Percentiles rank a stretch among this genome's conserved stretches.
phyloP scores from a whole-genome alignment of 2,113 vertebrate species.

The Strigops habroptila region DNA sequence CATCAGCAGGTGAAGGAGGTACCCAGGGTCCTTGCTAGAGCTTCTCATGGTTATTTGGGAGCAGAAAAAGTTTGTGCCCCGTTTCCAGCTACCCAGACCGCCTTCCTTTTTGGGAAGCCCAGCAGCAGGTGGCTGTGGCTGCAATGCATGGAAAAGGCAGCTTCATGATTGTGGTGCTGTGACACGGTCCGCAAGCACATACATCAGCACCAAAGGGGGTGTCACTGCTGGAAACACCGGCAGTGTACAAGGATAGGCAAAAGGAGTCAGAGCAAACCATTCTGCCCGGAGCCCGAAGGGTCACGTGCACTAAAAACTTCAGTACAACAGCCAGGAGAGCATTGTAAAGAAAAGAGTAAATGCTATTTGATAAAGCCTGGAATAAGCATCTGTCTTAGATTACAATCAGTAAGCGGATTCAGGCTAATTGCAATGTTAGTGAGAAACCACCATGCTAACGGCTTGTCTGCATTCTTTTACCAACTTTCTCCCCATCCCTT shows the following conservation, averaged over 20 bases:
- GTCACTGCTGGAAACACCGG: accelerated
- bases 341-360: not conserved
- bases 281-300: not conserved
- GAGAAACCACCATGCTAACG: not conserved
- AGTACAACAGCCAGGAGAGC: not conserved
- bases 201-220: not conserved
- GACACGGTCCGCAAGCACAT: accelerated
- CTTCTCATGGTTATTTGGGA: not conserved
- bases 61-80: not conserved
- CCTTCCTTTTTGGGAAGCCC: not conserved
- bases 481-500: not conserved
- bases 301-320: not conserved
- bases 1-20: not conserved
- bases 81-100: not conserved
- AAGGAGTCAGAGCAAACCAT: not conserved
- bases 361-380: not conserved
- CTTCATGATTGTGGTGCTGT: accelerated
- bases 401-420: not conserved
- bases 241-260: accelerated
- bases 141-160: not conserved
- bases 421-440: not conserved
- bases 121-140: not conserved
- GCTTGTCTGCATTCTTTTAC: not conserved
- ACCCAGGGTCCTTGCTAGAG: not conserved
- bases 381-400: not conserved